A percentile compares a stretch with the other conserved stretches of the same genome.
phyloP scores from a whole-genome alignment of 2,888 invertebrate species.

The Xestia ashworthii region DNA sequence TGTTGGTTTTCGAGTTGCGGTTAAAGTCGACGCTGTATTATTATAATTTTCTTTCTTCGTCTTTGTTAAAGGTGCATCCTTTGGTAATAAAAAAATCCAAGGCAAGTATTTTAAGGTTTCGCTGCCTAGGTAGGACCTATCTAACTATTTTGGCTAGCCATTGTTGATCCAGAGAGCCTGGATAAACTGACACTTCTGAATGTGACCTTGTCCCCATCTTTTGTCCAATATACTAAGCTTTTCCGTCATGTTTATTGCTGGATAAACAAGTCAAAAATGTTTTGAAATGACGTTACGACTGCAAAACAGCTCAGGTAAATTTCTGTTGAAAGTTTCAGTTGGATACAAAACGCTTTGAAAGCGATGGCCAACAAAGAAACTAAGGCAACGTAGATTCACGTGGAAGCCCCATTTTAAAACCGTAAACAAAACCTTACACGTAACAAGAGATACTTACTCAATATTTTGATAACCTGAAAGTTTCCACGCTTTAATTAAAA shows the following conservation, averaged over 20 bases:
- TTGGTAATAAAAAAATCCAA: not conserved
- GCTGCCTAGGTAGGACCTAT: not conserved
- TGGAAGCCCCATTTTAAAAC: slow-evolving; percentile 8
- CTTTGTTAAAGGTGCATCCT: slow-evolving; percentile 1
- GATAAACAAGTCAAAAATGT: not conserved
- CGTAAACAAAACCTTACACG: slow-evolving; percentile 38
- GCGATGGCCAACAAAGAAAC: not conserved
- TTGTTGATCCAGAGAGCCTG: not conserved
- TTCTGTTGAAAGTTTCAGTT: not conserved
- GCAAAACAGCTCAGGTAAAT: not conserved
- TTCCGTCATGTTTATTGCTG: not conserved
- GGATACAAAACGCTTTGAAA: not conserved
- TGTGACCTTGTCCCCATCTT: not conserved
- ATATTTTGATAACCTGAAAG: slow-evolving; percentile 65
- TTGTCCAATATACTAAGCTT: not conserved
- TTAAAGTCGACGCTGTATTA: not conserved
- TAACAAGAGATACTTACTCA: slow-evolving; percentile 37
- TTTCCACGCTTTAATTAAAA: slow-evolving; percentile 67
- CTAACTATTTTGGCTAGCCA: not conserved
- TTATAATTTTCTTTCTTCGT: slow-evolving; percentile 7
- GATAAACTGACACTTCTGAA: not conserved
- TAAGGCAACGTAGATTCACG: not conserved
- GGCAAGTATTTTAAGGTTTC: not conserved
- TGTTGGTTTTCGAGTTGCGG: not conserved
- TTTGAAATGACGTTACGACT: not conserved